Evolutionary conservation across 2,797 vertebrate genomes (phyloP).

Genomic region (Enteromius fasciolatus): DNA sequence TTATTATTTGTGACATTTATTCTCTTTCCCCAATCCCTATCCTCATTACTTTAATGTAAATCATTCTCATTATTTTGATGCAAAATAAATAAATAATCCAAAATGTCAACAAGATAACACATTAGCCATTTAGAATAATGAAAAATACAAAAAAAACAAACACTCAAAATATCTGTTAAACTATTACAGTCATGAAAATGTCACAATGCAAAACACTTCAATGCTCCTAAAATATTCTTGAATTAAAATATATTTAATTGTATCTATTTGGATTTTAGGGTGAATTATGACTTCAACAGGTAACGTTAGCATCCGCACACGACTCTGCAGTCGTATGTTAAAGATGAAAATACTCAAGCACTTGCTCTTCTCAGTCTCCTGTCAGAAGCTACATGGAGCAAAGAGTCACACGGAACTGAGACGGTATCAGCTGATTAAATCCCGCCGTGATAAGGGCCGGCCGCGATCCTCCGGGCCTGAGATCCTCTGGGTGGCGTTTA

Average conservation of each 20-base stretch:
- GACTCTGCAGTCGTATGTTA: neutral
- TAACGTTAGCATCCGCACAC: neutral
- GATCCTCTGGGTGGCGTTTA: constrained; percentile 58
- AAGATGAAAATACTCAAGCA: neutral
- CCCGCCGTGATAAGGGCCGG: constrained; percentile 47
- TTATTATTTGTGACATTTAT: neutral
- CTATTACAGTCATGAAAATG: neutral
- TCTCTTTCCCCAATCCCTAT: neutral
- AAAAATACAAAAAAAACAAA: neutral
- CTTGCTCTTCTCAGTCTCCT: constrained; percentile 50
- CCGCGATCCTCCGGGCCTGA: constrained; percentile 47
- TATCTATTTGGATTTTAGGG: neutral
- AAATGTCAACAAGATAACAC: neutral
- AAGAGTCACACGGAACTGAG: constrained; percentile 69
- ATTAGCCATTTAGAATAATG: neutral
- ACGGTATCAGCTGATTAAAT: constrained; percentile 75
- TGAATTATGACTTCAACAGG: neutral
- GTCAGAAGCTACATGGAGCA: constrained; percentile 71
- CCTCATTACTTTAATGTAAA: neutral
- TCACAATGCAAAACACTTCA: neutral
- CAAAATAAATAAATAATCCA: neutral
- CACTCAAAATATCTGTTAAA: neutral
- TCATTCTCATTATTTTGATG: neutral
- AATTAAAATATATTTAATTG: neutral
- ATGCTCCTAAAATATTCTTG: neutral